phyloP scores from a whole-genome alignment of 1,140 invertebrate genomes.

The Drosophila pruinosa region DNA sequence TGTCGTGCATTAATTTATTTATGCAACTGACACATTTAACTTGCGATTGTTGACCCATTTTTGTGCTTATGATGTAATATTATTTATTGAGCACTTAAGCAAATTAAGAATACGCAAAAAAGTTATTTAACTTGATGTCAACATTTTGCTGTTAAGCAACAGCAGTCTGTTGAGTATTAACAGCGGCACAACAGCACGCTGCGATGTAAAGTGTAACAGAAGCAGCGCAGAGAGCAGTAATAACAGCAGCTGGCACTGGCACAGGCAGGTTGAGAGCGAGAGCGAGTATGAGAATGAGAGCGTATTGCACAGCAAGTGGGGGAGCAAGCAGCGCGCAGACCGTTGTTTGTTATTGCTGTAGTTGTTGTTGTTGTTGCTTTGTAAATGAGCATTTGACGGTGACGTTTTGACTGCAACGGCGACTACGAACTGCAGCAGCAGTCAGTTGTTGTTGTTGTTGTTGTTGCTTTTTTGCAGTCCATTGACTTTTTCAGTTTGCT shows the following conservation, averaged over 20 bases:
- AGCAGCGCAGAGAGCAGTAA: conserved; percentile 16
- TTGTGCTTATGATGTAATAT: not conserved
- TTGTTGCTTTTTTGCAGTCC: conserved; percentile 70
- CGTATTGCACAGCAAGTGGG: conserved; percentile 26
- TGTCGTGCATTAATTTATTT: too few relatives aligned
- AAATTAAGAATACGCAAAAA: not conserved
- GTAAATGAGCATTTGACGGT: conserved; percentile 50
- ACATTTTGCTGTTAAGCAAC: conserved; percentile 25
- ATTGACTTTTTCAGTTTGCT: conserved; percentile 69
- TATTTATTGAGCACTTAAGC: not conserved
- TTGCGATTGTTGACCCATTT: not conserved
- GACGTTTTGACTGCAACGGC: conserved; percentile 44
- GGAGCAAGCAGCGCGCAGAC: conserved; percentile 20
- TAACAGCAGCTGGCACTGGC: not conserved
- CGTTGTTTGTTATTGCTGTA: conserved; percentile 31
- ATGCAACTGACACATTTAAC: not conserved
- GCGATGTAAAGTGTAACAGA: conserved; percentile 14
- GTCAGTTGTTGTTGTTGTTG: conserved; percentile 34
- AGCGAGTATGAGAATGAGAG: conserved; percentile 13
- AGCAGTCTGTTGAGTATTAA: conserved; percentile 32
- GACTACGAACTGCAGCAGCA: conserved; percentile 30
- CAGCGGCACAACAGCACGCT: conserved; percentile 38
- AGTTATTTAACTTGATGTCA: conserved; percentile 16
- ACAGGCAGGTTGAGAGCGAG: not conserved
- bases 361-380: conserved; percentile 44